These are phyloP conservation scores for Eupithecia tripunctaria DNA, from an alignment of 2,888 invertebrate genomes.

Conservation along the genomic window DNA sequence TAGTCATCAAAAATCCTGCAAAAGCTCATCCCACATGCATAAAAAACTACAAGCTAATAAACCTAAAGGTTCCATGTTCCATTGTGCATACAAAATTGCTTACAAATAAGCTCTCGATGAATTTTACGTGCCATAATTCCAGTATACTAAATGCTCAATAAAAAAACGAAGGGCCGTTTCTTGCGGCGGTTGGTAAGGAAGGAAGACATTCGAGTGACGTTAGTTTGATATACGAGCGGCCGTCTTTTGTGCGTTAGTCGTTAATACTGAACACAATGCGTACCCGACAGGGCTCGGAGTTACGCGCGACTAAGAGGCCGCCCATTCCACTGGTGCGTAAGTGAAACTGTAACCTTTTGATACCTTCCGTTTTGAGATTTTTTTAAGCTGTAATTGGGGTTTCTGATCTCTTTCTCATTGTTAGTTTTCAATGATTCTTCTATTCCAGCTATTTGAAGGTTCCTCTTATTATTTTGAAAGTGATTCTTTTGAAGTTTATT, in stretches of 20 bases:
- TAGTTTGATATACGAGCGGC: conserved; percentile 82
- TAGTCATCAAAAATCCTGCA: conserved; percentile 20
- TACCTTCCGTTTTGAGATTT: conserved; percentile 34
- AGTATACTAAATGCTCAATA: conserved; percentile 76
- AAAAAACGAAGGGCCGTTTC: conserved; percentile 73
- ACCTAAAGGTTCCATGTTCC: conserved; percentile 3
- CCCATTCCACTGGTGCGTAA: conserved; percentile 55
- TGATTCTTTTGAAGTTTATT: background rate
- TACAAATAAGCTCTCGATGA: conserved; percentile 54
- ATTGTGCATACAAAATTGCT: conserved; percentile 34
- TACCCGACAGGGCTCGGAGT: conserved; percentile 68
- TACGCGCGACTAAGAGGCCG: conserved; percentile 70
- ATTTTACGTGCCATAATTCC: conserved; percentile 74
- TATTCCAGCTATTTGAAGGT: background rate
- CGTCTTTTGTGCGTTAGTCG: conserved; percentile 80
- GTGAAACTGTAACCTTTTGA: conserved; percentile 34
- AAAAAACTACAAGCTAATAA: conserved; percentile 15
- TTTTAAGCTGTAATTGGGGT: conserved; percentile 26
- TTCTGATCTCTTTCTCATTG: conserved; percentile 23
- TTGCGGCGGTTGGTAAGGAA: conserved; percentile 77
- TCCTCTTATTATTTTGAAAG: background rate
- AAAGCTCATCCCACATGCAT: conserved; percentile 28
- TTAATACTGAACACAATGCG: conserved; percentile 80
- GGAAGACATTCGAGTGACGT: conserved; percentile 83
- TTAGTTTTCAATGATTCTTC: conserved; percentile 8